Evolutionary conservation across 2,797 vertebrate species (phyloP), one percentile per base, ranked within the genome.

Genomic region (Sphenodon punctatus): DNA sequence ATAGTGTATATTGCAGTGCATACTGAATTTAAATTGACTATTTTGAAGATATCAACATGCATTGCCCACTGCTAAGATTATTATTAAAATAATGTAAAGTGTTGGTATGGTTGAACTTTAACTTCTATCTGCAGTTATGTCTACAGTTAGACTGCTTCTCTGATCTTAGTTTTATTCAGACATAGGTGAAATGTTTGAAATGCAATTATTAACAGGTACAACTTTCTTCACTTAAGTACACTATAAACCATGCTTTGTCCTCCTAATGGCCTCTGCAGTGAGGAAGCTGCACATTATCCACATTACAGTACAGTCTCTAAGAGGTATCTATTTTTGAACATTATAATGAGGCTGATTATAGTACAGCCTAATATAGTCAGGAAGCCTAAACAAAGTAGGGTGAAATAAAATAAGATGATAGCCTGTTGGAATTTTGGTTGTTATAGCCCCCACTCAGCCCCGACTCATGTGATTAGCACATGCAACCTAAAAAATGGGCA

Each of bases 151-250:
- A 49, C 67, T 32, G 30, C 85, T 81, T 80, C 65, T 85, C 71
- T 82, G 79, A 69, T 88, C 87, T 87, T 87, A n/a, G 64, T 90
- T 64, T 8, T 67, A 30, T 30, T 72, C 49, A 89, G 65, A 79
- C 85, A 58, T 39, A 76, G n/a, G n/a, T n/a, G 80, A 87, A 79
- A 17, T 15, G 4, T 74, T 83, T 71, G 67, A 75, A 88, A 25
- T 82, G 65, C 38, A 39, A 25, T 78, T 73, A 78, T 56, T 48
- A 5, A 20, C 70, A 51, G 78, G 36, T 27, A 14, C 34, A 61
- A 10, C 69, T 23, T 22, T 80, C 32, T 77, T 16, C 63, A 20
- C 30, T 36, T 30, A 60, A 45, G 43, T n/a, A n/a, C n/a, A n/a
- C n/a, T 34, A 41, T 23, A 36, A 42, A 25, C 60, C 42, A 9